A percentile compares a stretch with the other conserved stretches of the same genome.
Conservation (phyloP, 2,888 invertebrate genomes). For the Ennomos fuscantarius region DNA sequence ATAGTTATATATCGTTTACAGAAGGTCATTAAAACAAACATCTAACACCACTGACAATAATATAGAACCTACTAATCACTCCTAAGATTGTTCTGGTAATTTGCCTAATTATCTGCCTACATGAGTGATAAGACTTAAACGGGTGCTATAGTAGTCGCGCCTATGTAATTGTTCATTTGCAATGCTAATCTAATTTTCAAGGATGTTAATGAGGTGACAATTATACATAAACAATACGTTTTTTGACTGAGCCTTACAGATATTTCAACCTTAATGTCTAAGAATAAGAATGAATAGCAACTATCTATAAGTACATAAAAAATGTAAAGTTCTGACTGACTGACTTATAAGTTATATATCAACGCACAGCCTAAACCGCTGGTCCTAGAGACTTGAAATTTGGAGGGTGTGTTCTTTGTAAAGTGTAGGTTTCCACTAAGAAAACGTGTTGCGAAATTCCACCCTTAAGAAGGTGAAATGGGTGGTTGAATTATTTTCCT, state of each 20-base stretch:
- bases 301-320: too few species aligned
- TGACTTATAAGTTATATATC: too few species aligned
- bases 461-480: too few species aligned
- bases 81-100: conserved; percentile 20
- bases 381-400: too few species aligned
- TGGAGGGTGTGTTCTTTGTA: too few species aligned
- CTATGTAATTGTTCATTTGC: conserved; percentile 40
- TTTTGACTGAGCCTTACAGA: conserved; percentile 3
- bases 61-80: conserved; percentile 2
- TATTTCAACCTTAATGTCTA: conserved; percentile 2
- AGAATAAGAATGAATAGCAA: conserved; percentile 8
- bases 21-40: conserved; percentile 18
- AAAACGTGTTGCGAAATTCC: too few species aligned
- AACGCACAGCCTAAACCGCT: too few species aligned
- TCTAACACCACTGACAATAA: too few species aligned
- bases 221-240: conserved; percentile 4
- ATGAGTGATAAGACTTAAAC: conserved; percentile 28
- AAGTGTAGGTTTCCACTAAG: too few species aligned
- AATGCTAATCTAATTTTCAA: conserved; percentile 41
- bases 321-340: too few species aligned
- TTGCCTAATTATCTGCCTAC: conserved; percentile 29
- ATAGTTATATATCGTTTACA: background rate
- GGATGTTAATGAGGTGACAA: conserved; percentile 34
- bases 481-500: too few species aligned
- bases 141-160: conserved; percentile 25